Evolutionary conservation across 2,113 vertebrate species (phyloP).

Genomic region (Ochotona curzoniae): DNA sequence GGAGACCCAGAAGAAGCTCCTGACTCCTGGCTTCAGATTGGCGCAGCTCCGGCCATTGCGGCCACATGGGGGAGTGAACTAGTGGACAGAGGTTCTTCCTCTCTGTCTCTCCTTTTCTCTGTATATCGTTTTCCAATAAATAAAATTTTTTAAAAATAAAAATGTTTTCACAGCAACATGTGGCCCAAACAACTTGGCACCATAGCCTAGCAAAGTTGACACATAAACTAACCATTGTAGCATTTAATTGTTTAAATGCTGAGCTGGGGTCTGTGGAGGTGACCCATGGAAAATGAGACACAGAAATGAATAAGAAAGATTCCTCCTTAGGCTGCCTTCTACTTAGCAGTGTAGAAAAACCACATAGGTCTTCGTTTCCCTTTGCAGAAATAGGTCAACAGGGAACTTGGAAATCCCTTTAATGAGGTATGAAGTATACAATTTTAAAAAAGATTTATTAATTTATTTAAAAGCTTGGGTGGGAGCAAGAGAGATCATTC

Average conservation of each 20-base stretch:
- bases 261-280: not conserved
- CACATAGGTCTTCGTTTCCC: not conserved
- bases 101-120: too few species aligned
- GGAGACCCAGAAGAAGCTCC: too few species aligned
- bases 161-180: not conserved
- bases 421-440: not conserved
- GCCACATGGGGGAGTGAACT: too few species aligned
- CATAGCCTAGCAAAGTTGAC: not conserved
- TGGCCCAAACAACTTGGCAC: not conserved
- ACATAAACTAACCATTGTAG: conserved; percentile 11
- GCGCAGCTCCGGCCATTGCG: too few species aligned
- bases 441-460: too few species aligned
- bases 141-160: too few species aligned
- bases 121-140: too few species aligned
- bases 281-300: not conserved
- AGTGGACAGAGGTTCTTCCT: too few species aligned
- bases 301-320: not conserved
- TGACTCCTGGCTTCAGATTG: too few species aligned
- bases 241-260: conserved; percentile 20
- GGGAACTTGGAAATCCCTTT: not conserved
- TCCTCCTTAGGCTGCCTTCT: not conserved
- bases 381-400: conserved; percentile 9
- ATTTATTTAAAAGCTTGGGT: too few species aligned
- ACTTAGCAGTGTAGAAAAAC: not conserved
- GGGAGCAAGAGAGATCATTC: too few species aligned